phyloP scores from a whole-genome alignment of 2,888 invertebrate species.

The Chrysina gloriosa region DNA sequence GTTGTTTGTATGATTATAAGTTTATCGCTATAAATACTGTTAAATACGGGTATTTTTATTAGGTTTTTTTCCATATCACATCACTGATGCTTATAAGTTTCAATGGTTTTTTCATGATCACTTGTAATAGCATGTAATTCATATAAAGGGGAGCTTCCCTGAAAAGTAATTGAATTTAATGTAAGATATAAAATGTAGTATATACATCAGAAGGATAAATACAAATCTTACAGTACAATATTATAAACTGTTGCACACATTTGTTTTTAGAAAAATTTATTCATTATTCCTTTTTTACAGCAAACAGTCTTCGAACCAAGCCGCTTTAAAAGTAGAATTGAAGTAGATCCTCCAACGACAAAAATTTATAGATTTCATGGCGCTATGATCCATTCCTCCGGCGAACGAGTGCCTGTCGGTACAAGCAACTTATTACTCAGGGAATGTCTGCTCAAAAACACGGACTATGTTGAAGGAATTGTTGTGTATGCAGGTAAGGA shows the following conservation, averaged over 20 bases:
- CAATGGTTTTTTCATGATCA: too few species aligned
- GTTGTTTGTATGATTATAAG: too few species aligned
- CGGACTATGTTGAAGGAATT: conserved; percentile 95
- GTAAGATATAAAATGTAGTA: too few species aligned
- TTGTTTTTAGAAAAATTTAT: background rate
- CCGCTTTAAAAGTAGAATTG: conserved; percentile 85
- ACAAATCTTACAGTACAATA: too few species aligned
- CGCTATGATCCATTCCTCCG: conserved; percentile 83
- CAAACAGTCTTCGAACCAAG: conserved; percentile 81
- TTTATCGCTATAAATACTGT: too few species aligned
- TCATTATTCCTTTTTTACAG: conserved; percentile 60
- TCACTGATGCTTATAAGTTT: too few species aligned
- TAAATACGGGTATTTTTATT: too few species aligned
- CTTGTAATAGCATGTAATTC: too few species aligned
- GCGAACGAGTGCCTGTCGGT: conserved; percentile 81
- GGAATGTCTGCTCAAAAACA: conserved; percentile 95
- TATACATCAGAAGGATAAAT: too few species aligned
- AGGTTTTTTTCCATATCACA: too few species aligned
- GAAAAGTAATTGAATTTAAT: too few species aligned
- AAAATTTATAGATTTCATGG: conserved; percentile 96
- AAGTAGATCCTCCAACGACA: conserved; percentile 95
- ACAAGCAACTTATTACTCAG: conserved; percentile 92
- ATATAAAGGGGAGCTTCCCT: too few species aligned
- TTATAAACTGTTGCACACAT: background rate
- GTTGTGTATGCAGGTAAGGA: conserved; percentile 88